Percentiles rank a stretch among this genome's conserved stretches.
Conservation (phyloP, 2,113 vertebrate genomes). For the Callaeas wilsoni region DNA sequence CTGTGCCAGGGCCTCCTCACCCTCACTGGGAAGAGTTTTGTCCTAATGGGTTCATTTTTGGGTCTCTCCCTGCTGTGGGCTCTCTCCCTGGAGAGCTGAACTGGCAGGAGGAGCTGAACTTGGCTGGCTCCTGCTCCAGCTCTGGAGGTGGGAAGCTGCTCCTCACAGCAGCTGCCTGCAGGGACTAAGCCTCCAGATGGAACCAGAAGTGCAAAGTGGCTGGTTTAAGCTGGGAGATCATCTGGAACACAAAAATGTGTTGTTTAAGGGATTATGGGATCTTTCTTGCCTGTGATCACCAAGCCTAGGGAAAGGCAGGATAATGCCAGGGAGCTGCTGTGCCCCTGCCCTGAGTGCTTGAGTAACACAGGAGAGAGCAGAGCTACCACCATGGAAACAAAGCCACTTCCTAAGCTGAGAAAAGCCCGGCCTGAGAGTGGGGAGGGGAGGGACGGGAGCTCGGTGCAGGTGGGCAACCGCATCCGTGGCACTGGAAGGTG, state of each 20-base stretch:
- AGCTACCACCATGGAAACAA: background rate
- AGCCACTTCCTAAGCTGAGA: background rate
- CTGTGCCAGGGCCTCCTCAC: background rate
- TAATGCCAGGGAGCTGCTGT: background rate
- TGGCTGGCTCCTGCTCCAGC: background rate
- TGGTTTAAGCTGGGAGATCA: background rate
- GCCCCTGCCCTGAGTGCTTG: background rate
- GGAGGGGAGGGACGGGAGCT: background rate
- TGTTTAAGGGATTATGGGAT: background rate
- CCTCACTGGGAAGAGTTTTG: background rate
- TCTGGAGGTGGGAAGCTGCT: background rate
- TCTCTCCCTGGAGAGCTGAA: background rate
- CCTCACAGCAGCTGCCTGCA: background rate
- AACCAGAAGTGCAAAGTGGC: background rate
- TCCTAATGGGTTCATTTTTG: background rate
- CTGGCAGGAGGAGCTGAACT: background rate
- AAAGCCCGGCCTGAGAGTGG: background rate
- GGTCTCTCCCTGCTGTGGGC: background rate
- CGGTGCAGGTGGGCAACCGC: background rate
- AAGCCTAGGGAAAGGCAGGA: background rate
- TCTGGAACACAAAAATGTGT: background rate
- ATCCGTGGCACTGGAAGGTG: background rate
- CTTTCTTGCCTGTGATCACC: background rate
- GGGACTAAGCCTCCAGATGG: background rate
- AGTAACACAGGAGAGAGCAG: background rate